Evolutionary conservation across 2,113 vertebrate genomes (phyloP), one percentile per base, ranked within the genome.

Genomic region (Ibidorhyncha struthersii): DNA sequence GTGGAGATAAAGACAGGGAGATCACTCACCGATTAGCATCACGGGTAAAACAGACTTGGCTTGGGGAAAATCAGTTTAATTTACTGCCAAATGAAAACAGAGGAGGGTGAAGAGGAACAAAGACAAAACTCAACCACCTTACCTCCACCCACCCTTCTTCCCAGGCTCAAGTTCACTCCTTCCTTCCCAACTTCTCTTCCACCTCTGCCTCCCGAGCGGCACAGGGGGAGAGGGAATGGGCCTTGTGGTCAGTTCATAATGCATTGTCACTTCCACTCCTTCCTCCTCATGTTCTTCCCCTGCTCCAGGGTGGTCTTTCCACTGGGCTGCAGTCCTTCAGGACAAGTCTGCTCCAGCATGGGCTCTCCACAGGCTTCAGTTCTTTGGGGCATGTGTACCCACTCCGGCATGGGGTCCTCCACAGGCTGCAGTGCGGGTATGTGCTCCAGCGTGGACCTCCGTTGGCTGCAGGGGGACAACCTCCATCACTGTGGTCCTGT

Each of bases 181-280:
- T 82, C 38, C 23, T 18, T 50, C 26, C 52, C 52, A 67, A 3
- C 11, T 43, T 14, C 58, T 65, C 19, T 29, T n/a, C n/a, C n/a
- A 16, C 10, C 8, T 49, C 41, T 22, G 47, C 5, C 10, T 9
- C 25, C 8, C 1, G 3, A 50, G 59, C 4, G 17, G 26, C 1
- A 1, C 23, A 47, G 23, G 29, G 20, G 4, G 8, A 41, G 10
- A 9, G 18, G 10, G 29, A 47, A 47, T 26, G 55, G 20, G 7
- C 4, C 2, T 32, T 36, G 5, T 0, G 2, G 13, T 66, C 26
- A 32, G 21, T 36, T 10, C 21, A 4, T 40, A 18, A 43, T 2
- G 3, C 3, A 1, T 20, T 13, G 10, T n/a, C 30, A n/a, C n/a
- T 89, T 7, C 19, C 13, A 8, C 45, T 76, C 11, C 32, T 43